These are phyloP conservation scores for Equus quagga DNA, from an alignment of 2,113 vertebrate genomes.

Conservation along the genomic window DNA sequence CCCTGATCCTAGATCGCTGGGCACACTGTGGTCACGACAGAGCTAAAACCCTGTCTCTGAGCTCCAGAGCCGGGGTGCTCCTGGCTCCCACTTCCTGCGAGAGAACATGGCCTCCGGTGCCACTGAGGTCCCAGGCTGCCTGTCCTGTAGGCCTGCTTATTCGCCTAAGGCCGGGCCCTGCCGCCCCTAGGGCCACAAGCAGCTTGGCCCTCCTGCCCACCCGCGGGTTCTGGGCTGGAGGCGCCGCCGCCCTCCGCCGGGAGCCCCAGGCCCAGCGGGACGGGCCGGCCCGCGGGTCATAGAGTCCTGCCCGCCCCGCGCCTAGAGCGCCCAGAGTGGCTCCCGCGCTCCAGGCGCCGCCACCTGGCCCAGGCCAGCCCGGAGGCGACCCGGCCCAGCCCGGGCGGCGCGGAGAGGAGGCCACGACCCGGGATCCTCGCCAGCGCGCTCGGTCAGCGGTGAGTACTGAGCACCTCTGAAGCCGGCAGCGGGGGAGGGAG, in stretches of 20 bases:
- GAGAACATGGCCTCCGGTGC: neutral
- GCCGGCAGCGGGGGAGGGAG: conserved; percentile 82
- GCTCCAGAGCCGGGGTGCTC: neutral
- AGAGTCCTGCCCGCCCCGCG: neutral
- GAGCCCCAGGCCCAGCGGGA: neutral
- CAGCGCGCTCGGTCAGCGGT: conserved; percentile 81
- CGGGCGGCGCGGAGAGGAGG: conserved; percentile 69
- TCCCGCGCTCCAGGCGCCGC: neutral
- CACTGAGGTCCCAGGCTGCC: neutral
- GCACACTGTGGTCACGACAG: neutral
- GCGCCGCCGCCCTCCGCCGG: accelerated
- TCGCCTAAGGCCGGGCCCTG: accelerated
- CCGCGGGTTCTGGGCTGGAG: neutral
- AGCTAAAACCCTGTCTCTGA: neutral
- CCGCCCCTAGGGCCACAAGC: neutral
- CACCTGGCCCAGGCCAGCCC: neutral
- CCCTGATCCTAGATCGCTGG: neutral
- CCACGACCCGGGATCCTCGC: conserved; percentile 85
- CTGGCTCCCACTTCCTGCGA: neutral
- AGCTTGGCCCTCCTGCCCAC: neutral
- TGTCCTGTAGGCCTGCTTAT: neutral
- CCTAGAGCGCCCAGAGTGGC: neutral
- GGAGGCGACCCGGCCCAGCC: conserved; percentile 50
- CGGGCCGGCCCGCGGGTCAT: accelerated
- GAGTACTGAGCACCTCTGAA: conserved; percentile 86